These are phyloP conservation scores for Zhengitettix transpicula DNA, from an alignment of 2,888 invertebrate genomes.

Conservation along the genomic window DNA sequence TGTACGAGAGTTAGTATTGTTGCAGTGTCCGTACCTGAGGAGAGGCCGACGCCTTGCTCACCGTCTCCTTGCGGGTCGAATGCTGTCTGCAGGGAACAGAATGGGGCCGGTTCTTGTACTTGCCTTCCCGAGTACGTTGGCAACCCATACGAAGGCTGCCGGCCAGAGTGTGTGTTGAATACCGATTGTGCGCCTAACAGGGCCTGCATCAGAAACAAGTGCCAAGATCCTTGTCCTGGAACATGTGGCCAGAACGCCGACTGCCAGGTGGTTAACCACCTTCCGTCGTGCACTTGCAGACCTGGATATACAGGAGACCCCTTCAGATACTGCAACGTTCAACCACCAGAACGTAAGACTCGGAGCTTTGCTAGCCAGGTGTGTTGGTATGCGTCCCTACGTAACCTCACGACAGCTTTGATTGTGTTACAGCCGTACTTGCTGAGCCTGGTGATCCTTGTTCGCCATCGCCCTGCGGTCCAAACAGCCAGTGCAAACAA, in stretches of 20 bases:
- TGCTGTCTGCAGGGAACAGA: constrained; percentile 31
- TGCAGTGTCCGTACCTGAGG: constrained; percentile 5
- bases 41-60: constrained; percentile 10
- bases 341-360: constrained; percentile 23
- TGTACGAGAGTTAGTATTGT: not conserved
- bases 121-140: constrained; percentile 33
- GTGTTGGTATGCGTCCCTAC: no score
- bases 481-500: constrained; percentile 43
- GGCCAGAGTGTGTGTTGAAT: constrained; percentile 55
- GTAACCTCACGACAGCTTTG: no score
- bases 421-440: not conserved
- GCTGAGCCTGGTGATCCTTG: constrained; percentile 30
- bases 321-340: constrained; percentile 39
- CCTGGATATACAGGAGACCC: constrained; percentile 63
- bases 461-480: constrained; percentile 45
- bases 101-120: constrained; percentile 33
- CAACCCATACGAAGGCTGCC: constrained; percentile 17
- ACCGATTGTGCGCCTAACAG: constrained; percentile 48
- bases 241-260: constrained; percentile 55
- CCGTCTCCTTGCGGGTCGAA: constrained; percentile 19
- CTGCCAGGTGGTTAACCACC: constrained; percentile 54
- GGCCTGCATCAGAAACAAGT: constrained; percentile 51
- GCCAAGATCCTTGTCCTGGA: constrained; percentile 51
- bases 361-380: not conserved
- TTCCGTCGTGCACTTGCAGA: constrained; percentile 53